Evolutionary conservation across 2,888 invertebrate genomes (phyloP).

Genomic region (Coenonympha arcania): DNA sequence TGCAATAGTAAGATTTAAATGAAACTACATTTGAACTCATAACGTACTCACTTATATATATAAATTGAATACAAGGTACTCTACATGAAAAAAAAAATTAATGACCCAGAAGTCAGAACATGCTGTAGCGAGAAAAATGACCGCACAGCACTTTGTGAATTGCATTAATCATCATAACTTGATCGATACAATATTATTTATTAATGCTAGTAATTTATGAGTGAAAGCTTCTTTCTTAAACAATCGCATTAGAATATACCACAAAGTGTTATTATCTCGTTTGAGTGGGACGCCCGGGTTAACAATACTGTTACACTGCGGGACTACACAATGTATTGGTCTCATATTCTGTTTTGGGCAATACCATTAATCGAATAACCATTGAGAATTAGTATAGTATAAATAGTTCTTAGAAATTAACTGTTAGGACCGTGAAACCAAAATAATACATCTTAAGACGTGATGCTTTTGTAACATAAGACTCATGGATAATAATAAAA

Average conservation of each 20-base stretch:
- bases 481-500: too few relatives aligned
- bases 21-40: too few relatives aligned
- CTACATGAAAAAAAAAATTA: neutral
- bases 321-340: neutral
- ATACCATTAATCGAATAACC: neutral
- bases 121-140: conserved; percentile 27
- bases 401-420: too few relatives aligned
- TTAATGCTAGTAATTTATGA: conserved; percentile 28
- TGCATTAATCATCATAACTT: conserved; percentile 46
- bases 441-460: too few relatives aligned
- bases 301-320: conserved; percentile 3
- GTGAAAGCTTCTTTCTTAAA: conserved; percentile 27
- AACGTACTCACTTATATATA: too few relatives aligned
- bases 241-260: conserved; percentile 18
- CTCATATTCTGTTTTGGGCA: neutral
- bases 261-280: conserved; percentile 7
- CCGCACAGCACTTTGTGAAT: conserved; percentile 34
- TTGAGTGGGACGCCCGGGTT: conserved; percentile 18
- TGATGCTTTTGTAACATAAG: too few relatives aligned
- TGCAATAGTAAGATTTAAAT: too few relatives aligned
- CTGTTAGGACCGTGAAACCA: too few relatives aligned
- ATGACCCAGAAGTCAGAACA: too few relatives aligned
- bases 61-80: too few relatives aligned
- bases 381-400: neutral
- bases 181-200: conserved; percentile 33